These are phyloP conservation scores for Raja brachyura DNA, from an alignment of 2,113 vertebrate genomes.

Conservation along the genomic window DNA sequence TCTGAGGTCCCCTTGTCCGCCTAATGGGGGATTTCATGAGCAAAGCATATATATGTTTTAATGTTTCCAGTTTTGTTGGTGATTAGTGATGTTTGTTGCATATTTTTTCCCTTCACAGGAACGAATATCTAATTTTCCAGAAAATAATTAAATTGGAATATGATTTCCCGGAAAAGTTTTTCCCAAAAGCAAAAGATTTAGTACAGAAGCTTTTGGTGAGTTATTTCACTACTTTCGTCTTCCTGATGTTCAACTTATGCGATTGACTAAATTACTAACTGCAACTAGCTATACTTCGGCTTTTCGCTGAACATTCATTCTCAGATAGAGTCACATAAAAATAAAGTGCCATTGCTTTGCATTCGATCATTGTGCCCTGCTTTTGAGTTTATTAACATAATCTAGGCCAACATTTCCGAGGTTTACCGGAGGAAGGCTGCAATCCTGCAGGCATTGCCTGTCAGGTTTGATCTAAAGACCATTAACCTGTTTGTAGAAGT, in stretches of 20 bases:
- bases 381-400: background rate
- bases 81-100: background rate
- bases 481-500: background rate
- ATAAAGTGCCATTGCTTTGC: background rate
- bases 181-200: constrained; percentile 95
- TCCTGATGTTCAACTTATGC: background rate
- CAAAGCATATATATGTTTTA: too few species aligned
- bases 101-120: constrained; percentile 61
- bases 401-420: background rate
- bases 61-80: too few species aligned
- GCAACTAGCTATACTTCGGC: background rate
- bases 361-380: background rate
- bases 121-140: constrained; percentile 99
- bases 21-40: background rate
- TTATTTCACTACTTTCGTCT: constrained; percentile 39
- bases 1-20: background rate
- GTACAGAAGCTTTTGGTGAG: constrained; percentile 90
- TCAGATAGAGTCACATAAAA: background rate
- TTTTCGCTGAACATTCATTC: background rate
- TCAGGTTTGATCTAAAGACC: background rate
- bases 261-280: background rate
- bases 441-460: background rate
- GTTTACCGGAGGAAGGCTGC: background rate
- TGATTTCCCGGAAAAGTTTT: constrained; percentile 98
- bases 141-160: constrained; percentile 99